Percentiles rank a stretch among this genome's conserved stretches.
These are phyloP conservation scores for Bombus haemorrhoidalis DNA, from an alignment of 1,140 invertebrate genomes.

Conservation along the genomic window DNA sequence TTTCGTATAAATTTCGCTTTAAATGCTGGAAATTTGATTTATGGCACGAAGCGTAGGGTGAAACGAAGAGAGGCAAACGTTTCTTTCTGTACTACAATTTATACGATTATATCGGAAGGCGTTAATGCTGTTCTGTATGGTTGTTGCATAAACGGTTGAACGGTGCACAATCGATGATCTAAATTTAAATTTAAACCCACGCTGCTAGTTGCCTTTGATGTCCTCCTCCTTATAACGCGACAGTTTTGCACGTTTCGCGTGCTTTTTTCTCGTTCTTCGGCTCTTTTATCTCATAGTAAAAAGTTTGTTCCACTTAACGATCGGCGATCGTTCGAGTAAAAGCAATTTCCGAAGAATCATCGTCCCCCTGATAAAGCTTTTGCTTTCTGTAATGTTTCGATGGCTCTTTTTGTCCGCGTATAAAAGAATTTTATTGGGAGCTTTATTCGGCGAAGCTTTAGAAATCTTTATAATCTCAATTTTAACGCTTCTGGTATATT, in stretches of 20 bases:
- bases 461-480: background rate
- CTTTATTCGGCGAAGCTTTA: background rate
- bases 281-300: background rate
- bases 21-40: background rate
- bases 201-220: conserved; percentile 15
- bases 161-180: conserved; percentile 50
- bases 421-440: background rate
- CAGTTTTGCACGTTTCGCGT: background rate
- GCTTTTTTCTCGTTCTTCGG: background rate
- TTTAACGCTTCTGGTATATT: background rate
- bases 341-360: conserved; percentile 9
- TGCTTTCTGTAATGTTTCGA: background rate
- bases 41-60: background rate
- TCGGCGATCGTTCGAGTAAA: background rate
- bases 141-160: conserved; percentile 29
- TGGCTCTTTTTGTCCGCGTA: background rate
- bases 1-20: background rate
- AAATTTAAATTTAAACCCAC: conserved; percentile 55
- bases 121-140: background rate
- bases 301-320: background rate
- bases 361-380: background rate
- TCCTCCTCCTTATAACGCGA: background rate
- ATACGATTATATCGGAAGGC: background rate
- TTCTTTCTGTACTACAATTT: background rate
- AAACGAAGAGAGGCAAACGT: background rate